Conservation (phyloP, 35 echinoderm and acorn worm genomes). For the Amphiura filiformis region DNA sequence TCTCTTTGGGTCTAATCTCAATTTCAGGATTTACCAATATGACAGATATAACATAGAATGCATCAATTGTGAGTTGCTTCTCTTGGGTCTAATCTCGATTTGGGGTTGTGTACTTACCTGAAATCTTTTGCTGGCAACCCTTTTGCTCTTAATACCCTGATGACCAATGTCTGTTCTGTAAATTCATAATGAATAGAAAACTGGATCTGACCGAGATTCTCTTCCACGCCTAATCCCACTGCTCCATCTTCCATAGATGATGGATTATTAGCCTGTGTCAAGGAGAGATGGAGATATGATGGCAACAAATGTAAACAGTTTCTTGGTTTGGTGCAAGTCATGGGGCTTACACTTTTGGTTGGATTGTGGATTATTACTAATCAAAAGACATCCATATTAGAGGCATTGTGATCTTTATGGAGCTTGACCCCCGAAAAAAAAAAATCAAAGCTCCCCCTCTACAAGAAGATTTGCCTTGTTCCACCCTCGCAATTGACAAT, state of each 20-base stretch:
- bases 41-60: too few relatives aligned
- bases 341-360: background rate
- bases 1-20: too few relatives aligned
- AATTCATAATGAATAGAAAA: conserved; percentile 85
- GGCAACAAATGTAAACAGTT: background rate
- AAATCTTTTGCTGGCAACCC: conserved; percentile 96
- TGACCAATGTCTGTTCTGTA: conserved; percentile 78
- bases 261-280: conserved; percentile 11
- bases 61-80: too few relatives aligned
- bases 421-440: too few relatives aligned
- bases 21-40: too few relatives aligned
- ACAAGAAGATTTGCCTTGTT: too few relatives aligned
- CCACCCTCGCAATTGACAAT: too few relatives aligned
- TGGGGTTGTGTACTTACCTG: conserved; percentile 42
- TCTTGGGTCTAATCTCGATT: background rate
- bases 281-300: background rate
- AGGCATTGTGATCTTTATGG: too few relatives aligned
- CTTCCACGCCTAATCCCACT: background rate
- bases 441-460: too few relatives aligned
- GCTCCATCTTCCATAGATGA: conserved; percentile 29
- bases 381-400: background rate
- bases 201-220: conserved; percentile 49
- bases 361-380: background rate
- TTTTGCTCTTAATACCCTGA: conserved; percentile 77
- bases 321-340: background rate